Conservation (phyloP, 2,888 invertebrate species). For the Eledone cirrhosa region DNA sequence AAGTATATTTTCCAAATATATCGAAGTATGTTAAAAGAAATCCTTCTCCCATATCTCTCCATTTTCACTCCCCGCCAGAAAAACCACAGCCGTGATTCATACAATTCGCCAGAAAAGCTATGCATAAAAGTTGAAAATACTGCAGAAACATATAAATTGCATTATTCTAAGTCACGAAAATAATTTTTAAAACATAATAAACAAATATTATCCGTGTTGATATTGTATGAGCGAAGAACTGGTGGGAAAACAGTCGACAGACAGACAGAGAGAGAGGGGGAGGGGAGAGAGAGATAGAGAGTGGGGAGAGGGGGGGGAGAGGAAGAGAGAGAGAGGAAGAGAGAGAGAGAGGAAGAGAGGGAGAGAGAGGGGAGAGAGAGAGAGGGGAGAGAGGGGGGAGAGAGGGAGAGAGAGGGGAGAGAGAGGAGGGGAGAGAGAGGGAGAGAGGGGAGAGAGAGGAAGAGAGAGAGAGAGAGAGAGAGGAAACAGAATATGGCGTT, state of each 20-base stretch:
- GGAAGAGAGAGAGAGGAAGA: neutral
- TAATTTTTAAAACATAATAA: neutral
- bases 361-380: neutral
- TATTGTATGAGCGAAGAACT: too few species aligned
- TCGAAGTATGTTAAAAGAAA: too few species aligned
- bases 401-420: too few species aligned
- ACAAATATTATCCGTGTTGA: too few species aligned
- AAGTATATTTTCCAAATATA: too few species aligned
- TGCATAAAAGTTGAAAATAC: too few species aligned
- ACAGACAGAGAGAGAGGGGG: neutral
- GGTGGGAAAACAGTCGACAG: neutral
- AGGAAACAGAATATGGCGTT: neutral
- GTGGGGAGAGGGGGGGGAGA: neutral
- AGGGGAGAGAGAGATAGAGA: neutral
- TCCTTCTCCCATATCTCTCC: too few species aligned
- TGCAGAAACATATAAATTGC: neutral
- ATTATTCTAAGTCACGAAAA: neutral
- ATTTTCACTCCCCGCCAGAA: too few species aligned
- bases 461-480: neutral
- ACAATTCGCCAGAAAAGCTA: too few species aligned
- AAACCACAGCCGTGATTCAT: too few species aligned
- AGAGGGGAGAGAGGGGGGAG: neutral
- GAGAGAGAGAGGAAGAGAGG: neutral
- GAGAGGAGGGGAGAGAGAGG: neutral
- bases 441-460: neutral